Percentiles rank a stretch among this genome's conserved stretches.
These are phyloP conservation scores for Xyrauchen texanus DNA, from an alignment of 2,113 vertebrate species.

Conservation along the genomic window DNA sequence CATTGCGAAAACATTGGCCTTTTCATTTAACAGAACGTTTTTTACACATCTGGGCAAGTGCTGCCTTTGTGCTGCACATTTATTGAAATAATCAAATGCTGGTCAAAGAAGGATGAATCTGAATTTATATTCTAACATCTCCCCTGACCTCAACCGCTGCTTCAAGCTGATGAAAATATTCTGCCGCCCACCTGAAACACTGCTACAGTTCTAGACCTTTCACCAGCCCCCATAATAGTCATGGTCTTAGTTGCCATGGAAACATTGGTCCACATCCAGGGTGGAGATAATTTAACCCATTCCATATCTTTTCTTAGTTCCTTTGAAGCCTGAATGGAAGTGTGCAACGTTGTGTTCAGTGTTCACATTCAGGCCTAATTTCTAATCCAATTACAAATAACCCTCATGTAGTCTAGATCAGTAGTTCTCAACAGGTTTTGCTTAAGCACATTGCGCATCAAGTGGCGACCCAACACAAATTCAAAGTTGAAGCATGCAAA, in stretches of 20 bases:
- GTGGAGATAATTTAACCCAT: slow-evolving; percentile 44
- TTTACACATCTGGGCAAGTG: neutral
- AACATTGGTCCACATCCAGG: slow-evolving; percentile 42
- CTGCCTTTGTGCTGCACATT: neutral
- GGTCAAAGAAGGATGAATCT: neutral
- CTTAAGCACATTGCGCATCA: too few relatives aligned
- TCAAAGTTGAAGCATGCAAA: too few relatives aligned
- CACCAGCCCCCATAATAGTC: slow-evolving; percentile 37
- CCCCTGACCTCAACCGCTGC: neutral
- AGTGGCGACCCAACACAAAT: too few relatives aligned
- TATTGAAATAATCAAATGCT: neutral
- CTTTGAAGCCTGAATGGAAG: neutral
- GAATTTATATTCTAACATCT: neutral
- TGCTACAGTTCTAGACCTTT: neutral
- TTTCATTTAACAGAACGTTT: neutral
- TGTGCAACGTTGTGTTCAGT: too few relatives aligned
- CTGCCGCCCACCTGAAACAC: neutral
- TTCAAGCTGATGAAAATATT: slow-evolving; percentile 22
- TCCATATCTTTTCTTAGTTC: neutral
- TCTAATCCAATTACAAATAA: neutral
- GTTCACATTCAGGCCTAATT: neutral
- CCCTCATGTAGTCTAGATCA: too few relatives aligned
- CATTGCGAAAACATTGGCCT: neutral
- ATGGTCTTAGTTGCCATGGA: slow-evolving; percentile 53
- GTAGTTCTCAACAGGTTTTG: too few relatives aligned